Evolutionary conservation across 2,797 vertebrate genomes (phyloP).

Genomic region (Hydrolagus colliei): DNA sequence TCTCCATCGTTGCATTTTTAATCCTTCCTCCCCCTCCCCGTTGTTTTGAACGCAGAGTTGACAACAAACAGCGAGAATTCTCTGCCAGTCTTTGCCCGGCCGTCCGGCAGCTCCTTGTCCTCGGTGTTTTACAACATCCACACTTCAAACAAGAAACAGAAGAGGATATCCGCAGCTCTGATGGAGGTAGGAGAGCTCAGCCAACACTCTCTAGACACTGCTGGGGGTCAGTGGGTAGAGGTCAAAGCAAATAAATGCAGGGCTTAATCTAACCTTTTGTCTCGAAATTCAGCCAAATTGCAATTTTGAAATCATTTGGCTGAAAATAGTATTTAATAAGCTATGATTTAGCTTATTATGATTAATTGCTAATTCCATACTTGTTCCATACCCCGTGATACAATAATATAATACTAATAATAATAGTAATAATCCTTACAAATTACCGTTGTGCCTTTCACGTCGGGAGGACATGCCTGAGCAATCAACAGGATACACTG

Average conservation of each 20-base stretch:
- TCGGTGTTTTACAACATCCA: constrained; percentile 86
- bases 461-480: too few species aligned
- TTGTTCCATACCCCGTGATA: too few species aligned
- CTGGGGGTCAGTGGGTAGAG: background rate
- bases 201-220: background rate
- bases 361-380: too few species aligned
- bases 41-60: constrained; percentile 53
- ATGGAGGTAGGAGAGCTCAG: constrained; percentile 63
- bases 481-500: too few species aligned
- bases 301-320: background rate
- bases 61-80: constrained; percentile 56
- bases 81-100: constrained; percentile 63
- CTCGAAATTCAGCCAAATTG: background rate
- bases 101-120: constrained; percentile 74
- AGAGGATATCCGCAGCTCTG: constrained; percentile 77
- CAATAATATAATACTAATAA: too few species aligned
- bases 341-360: too few species aligned
- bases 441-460: too few species aligned
- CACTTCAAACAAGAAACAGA: constrained; percentile 81
- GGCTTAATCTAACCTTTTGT: background rate
- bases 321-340: background rate
- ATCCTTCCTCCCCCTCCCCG: background rate
- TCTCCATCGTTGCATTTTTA: background rate
- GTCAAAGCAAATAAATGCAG: background rate
- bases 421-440: too few species aligned